A percentile compares a stretch with the other conserved stretches of the same genome.
These are phyloP conservation scores for Rattus norvegicus DNA, from an alignment of 2,113 vertebrate genomes.

Conservation along the genomic window DNA sequence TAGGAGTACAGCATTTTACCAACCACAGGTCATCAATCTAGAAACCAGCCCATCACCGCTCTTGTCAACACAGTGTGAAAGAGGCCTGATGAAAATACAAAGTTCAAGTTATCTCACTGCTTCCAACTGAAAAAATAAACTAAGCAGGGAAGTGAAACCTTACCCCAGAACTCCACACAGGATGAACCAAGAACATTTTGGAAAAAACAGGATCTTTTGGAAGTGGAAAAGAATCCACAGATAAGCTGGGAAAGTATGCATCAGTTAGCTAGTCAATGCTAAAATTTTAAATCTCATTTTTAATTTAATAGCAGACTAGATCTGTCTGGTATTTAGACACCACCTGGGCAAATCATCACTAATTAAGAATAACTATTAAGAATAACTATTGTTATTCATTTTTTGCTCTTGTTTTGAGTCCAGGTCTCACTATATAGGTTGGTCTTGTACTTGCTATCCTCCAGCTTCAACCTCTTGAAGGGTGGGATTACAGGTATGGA, in stretches of 20 bases:
- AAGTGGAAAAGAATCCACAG: neutral
- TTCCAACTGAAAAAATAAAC: constrained; percentile 37
- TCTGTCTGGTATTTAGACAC: neutral
- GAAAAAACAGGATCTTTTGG: neutral
- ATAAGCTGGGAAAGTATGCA: neutral
- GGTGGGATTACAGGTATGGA: neutral
- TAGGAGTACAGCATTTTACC: constrained; percentile 74
- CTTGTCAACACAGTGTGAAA: constrained; percentile 63
- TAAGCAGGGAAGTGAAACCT: constrained; percentile 20
- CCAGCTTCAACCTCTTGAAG: neutral
- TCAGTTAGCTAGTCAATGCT: neutral
- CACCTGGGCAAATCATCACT: neutral
- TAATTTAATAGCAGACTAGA: neutral
- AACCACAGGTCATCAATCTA: constrained; percentile 71
- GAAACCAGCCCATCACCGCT: constrained; percentile 65
- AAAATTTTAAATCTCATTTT: neutral
- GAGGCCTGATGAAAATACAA: constrained; percentile 70
- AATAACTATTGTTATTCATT: neutral
- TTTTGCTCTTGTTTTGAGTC: neutral
- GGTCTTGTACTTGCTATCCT: neutral
- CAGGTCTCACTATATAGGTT: neutral
- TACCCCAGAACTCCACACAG: neutral
- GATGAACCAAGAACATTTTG: neutral
- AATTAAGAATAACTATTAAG: too few relatives aligned
- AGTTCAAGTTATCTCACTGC: constrained; percentile 45